Conservation (phyloP, 2,113 vertebrate species). For the Macroglossus sobrinus region DNA sequence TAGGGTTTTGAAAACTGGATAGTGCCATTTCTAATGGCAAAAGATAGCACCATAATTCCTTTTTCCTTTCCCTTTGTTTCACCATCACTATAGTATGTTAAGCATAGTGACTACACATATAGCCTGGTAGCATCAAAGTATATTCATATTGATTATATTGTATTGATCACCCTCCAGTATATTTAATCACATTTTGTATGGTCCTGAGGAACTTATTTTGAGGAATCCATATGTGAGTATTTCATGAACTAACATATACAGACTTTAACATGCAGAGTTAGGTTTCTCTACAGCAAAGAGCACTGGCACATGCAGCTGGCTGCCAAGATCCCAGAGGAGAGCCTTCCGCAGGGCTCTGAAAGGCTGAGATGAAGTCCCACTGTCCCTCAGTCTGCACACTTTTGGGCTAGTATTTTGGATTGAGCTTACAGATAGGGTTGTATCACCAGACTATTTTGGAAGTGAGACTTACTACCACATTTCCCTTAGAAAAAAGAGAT, state of each 20-base stretch:
- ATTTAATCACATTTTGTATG: neutral
- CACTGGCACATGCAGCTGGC: neutral
- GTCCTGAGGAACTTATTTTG: neutral
- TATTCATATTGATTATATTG: neutral
- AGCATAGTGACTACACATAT: neutral
- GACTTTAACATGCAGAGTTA: neutral
- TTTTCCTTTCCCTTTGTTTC: neutral
- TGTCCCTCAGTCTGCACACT: neutral
- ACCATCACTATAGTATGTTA: neutral
- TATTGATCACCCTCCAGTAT: neutral
- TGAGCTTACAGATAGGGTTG: neutral
- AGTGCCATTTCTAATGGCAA: neutral
- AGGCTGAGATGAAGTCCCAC: neutral
- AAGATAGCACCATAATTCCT: neutral
- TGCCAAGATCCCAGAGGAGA: neutral
- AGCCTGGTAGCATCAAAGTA: neutral
- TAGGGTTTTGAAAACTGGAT: neutral
- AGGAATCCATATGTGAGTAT: neutral
- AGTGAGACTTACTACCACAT: neutral
- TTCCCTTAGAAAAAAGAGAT: neutral
- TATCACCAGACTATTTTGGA: neutral
- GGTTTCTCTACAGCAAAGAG: neutral
- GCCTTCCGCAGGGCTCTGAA: accelerated
- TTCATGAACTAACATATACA: neutral
- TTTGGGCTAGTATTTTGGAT: neutral